phyloP scores from a whole-genome alignment of 2,888 invertebrate species.

The Hypercompe scribonia region DNA sequence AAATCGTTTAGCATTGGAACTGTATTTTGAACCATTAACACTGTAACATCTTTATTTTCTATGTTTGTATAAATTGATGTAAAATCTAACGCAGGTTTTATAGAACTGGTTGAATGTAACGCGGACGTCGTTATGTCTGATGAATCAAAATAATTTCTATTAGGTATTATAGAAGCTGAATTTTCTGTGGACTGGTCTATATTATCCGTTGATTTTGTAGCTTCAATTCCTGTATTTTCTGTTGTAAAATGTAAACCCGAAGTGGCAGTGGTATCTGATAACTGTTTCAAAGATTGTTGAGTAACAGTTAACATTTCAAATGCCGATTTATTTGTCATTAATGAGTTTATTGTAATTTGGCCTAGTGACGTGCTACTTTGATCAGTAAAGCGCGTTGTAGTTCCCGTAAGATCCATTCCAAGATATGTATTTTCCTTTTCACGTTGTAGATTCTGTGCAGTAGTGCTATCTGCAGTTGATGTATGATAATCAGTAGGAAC shows the following conservation, averaged over 20 bases:
- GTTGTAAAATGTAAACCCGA: neutral
- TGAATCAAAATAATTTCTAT: neutral
- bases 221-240: neutral
- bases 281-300: neutral
- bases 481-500: neutral
- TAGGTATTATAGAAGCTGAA: neutral
- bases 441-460: neutral
- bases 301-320: neutral
- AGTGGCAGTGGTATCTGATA: neutral
- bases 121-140: neutral
- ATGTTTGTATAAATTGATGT: neutral
- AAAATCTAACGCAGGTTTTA: neutral
- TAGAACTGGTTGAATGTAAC: neutral
- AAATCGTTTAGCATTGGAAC: neutral
- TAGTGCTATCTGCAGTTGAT: conserved; percentile 1
- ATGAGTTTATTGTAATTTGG: neutral
- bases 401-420: neutral
- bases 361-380: neutral
- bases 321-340: neutral
- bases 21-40: neutral
- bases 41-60: neutral
- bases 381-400: neutral
- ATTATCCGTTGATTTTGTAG: neutral
- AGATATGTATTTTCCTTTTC: neutral
- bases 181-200: neutral